phyloP scores from a whole-genome alignment of 2,888 invertebrate species.

The Phoenoteleia sp. region DNA sequence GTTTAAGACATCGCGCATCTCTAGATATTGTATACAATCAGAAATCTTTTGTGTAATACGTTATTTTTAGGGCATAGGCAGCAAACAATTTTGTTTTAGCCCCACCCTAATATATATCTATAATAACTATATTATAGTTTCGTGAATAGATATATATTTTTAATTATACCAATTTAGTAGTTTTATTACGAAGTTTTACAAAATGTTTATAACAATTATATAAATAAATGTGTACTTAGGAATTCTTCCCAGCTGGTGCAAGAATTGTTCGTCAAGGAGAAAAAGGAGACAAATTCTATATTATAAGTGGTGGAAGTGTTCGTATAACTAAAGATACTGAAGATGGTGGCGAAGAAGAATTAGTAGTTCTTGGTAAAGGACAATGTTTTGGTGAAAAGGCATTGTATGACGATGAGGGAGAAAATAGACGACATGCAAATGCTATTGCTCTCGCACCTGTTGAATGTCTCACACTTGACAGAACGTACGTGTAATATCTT shows the following conservation, averaged over 20 bases:
- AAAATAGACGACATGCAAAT: constrained; percentile 92
- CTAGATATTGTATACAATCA: no score
- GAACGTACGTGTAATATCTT: constrained; percentile 90
- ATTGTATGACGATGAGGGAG: constrained; percentile 92
- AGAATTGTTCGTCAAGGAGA: constrained; percentile 95
- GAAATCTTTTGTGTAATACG: no score
- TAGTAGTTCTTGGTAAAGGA: constrained; percentile 92
- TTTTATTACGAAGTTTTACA: no score
- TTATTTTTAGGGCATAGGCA: no score
- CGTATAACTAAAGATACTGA: constrained; percentile 90
- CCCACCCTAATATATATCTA: no score
- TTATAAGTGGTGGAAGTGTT: constrained; percentile 95
- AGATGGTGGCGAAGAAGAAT: constrained; percentile 88
- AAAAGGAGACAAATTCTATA: constrained; percentile 96
- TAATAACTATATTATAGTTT: no score
- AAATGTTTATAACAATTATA: no score
- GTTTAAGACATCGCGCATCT: no score
- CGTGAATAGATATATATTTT: no score
- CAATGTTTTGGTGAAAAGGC: constrained; percentile 97
- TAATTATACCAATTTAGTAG: no score
- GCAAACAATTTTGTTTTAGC: no score
- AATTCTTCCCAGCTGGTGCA: constrained; percentile 93
- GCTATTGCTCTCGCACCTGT: constrained; percentile 95
- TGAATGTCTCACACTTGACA: constrained; percentile 95
- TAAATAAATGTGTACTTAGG: constrained; percentile 86